phyloP scores from a whole-genome alignment of 2,113 vertebrate genomes.

The Muntiacus muntjak region DNA sequence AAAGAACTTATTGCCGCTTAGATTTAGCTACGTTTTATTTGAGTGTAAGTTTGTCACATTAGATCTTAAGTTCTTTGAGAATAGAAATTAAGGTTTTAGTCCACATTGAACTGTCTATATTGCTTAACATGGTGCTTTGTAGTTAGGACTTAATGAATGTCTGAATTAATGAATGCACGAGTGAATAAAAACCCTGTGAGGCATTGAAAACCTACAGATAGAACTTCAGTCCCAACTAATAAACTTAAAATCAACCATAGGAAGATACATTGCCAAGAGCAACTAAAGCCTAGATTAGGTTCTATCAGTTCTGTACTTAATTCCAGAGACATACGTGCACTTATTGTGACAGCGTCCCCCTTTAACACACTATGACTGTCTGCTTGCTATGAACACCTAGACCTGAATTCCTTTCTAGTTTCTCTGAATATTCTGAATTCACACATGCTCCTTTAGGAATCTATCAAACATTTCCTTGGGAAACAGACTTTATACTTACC shows the following conservation, averaged over 20 bases:
- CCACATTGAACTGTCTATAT: not conserved
- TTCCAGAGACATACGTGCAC: not conserved
- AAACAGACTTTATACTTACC: not conserved
- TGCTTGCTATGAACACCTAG: not conserved
- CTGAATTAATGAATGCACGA: not conserved
- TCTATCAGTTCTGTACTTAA: not conserved
- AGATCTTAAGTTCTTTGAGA: slow-evolving; percentile 14
- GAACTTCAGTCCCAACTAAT: not conserved
- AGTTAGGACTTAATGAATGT: not conserved
- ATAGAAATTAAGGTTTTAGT: not conserved
- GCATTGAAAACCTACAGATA: not conserved
- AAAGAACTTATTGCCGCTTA: not conserved
- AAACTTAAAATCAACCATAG: not conserved
- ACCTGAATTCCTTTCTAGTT: not conserved
- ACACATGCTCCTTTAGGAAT: not conserved
- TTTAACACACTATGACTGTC: not conserved
- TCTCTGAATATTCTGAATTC: not conserved
- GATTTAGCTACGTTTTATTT: not conserved
- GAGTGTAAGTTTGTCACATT: not conserved
- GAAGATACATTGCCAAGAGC: not conserved
- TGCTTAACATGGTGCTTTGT: not conserved
- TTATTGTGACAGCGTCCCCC: not conserved
- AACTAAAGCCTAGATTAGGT: not conserved
- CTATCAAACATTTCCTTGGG: not conserved
- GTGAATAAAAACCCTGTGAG: not conserved